phyloP scores from a whole-genome alignment of 2,888 invertebrate species.

The Disparrhopalites patrizii region DNA sequence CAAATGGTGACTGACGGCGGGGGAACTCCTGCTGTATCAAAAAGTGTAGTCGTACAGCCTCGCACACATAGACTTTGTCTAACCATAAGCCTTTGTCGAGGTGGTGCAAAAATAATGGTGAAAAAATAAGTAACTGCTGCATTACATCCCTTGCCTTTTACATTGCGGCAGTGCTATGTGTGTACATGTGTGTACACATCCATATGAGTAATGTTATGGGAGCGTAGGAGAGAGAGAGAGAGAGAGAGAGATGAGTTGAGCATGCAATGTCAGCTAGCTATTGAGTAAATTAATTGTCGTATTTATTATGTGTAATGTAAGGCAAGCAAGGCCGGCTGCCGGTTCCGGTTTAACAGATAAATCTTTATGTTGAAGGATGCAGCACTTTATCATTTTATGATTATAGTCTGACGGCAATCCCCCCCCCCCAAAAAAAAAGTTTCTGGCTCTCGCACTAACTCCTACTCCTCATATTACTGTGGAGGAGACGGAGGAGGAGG shows the following conservation, averaged over 20 bases:
- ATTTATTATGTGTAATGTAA: slow-evolving; percentile 29
- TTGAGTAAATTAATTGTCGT: slow-evolving; percentile 25
- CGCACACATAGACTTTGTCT: too few relatives aligned
- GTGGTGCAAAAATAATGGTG: too few relatives aligned
- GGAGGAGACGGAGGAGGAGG: too few relatives aligned
- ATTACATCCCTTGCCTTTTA: background rate
- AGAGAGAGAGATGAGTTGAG: background rate
- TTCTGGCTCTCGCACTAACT: too few relatives aligned
- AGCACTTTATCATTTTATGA: slow-evolving; percentile 28
- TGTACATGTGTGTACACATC: too few relatives aligned
- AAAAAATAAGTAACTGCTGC: background rate
- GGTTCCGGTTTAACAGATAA: slow-evolving; percentile 27
- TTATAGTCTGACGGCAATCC: slow-evolving; percentile 13
- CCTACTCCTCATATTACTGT: too few relatives aligned
- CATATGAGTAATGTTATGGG: too few relatives aligned
- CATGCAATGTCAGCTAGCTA: slow-evolving; percentile 16
- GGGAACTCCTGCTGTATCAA: too few relatives aligned
- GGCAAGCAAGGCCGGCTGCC: slow-evolving; percentile 24
- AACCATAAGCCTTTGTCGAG: too few relatives aligned
- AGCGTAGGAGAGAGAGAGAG: background rate
- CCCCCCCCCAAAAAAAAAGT: too few relatives aligned
- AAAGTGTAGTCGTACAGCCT: too few relatives aligned
- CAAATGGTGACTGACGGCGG: slow-evolving; percentile 4
- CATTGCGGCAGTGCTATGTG: background rate
- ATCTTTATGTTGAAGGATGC: slow-evolving; percentile 27